Evolutionary conservation across 2,113 vertebrate genomes (phyloP), one percentile per base, ranked within the genome.

Genomic region (Ochotona princeps): DNA sequence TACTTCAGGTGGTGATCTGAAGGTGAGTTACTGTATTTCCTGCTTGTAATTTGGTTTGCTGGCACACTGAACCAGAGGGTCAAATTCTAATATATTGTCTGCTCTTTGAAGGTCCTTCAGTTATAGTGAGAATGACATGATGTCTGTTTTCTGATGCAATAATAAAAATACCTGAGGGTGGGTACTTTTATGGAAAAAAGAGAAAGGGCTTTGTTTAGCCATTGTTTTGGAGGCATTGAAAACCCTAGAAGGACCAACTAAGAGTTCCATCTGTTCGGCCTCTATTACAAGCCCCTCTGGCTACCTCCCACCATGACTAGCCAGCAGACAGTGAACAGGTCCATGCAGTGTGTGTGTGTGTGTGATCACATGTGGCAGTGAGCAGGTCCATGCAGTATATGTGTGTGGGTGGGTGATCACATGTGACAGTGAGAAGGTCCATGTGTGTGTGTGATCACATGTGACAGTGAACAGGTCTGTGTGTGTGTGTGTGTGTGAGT

Each of bases 11-110:
- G 67, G 8, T 84, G 63, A 60, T 93, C 85, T 87, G 79, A 90
- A 94, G 51, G 83, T 76, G 12, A n/a, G 66, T 85, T 91, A 12
- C 88, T 32, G 63, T 94, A 83, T 86, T 92, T 94, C 54, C 60
- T 66, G 66, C 70, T 81, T 87, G 47, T 84, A 75, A 72, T 72
- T 79, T 92, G 60, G 70, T 89, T 76, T 93, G 67, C 61, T 21
- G 54, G 38, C 78, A 26, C 63, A 80, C 60, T 67, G 83, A 89
- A 25, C 49, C 54, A 81, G 66, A 84, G 54, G 67, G 61, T n/a
- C 65, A 78, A 78, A 66, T 88, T 69, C 86, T 92, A 85, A 81
- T 73, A 47, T 72, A 20, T 21, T 35, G 57, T 74, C 57, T 65
- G 83, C 54, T 90, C 69, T 85, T 91, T 94, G 83, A 75, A 21